These are phyloP conservation scores for Pseudorhombus dupliciocellatus DNA, from an alignment of 2,113 vertebrate species.

Conservation along the genomic window DNA sequence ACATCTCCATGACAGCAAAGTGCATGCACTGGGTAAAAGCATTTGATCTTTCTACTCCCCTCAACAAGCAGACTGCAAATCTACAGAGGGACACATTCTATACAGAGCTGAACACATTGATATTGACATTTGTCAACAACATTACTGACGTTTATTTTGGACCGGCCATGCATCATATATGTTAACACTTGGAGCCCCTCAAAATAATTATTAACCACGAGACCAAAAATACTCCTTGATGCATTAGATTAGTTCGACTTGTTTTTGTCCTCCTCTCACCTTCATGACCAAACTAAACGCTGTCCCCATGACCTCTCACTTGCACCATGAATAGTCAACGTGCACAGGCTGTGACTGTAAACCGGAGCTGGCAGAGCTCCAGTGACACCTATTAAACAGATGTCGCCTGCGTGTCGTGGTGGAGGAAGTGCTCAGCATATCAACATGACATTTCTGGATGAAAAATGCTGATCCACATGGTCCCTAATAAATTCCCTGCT, in stretches of 20 bases:
- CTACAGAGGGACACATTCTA: background rate
- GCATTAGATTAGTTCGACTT: too few relatives aligned
- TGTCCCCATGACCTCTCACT: conserved; percentile 43
- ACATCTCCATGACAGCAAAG: background rate
- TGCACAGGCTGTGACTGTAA: conserved; percentile 29
- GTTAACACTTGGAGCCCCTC: background rate
- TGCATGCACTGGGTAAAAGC: background rate
- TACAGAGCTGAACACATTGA: background rate
- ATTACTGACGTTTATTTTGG: too few relatives aligned
- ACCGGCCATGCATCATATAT: background rate
- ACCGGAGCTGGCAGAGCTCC: conserved; percentile 47
- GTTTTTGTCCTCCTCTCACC: background rate
- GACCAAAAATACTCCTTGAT: background rate
- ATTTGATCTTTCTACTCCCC: background rate
- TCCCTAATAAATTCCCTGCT: background rate
- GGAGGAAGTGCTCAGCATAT: background rate
- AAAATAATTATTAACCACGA: background rate
- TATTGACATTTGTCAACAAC: too few relatives aligned
- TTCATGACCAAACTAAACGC: conserved; percentile 16
- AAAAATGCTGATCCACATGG: background rate
- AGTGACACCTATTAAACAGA: conserved; percentile 40
- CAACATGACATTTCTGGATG: background rate
- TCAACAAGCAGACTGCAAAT: background rate
- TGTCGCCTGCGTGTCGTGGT: conserved; percentile 25
- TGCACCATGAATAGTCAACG: conserved; percentile 24